Evolutionary conservation across 2,888 invertebrate species (phyloP), one percentile per base, ranked within the genome.

Genomic region (Anodontia alba): DNA sequence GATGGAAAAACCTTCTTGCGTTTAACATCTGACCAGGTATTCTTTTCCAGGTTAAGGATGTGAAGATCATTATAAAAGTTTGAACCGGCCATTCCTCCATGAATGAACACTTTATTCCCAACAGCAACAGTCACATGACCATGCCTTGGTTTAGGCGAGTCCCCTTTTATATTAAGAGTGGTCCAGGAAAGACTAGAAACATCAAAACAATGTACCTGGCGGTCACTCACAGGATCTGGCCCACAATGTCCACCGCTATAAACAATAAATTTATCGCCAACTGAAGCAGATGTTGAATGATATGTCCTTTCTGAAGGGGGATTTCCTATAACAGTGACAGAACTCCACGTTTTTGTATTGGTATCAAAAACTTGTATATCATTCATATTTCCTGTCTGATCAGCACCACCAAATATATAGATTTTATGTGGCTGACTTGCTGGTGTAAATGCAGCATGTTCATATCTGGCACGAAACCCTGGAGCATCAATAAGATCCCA

Each of bases 61-160:
- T 94, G 92, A 26, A 94, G 88, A 78, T 94, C 94, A 82, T 93
- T 92, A 77, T 93, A 94, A 82, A 94, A 93, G 8, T 91, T 91
- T 29, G 90, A 84, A 5, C 93, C 93, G 2, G 93, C 89, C 93
- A 94, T 94, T 23, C 94, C 94, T 20, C 94, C 94, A 82, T 94
- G 94, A 38, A 94, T 78, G 76, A 89, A 93, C 29, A 94, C 83
- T 73, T 90, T 90, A 80, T 89, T 90, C 26, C 91, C 91, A 36
- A 90, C 76, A 12, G 90, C 89, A 74, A 92, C 90, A 90, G 94
- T 92, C 29, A 92, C 83, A 87, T 94, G 94, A 68, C 94, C 94
- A 83, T 94, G 94, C 12, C 94, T 87, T 1, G 93, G 92, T 75
- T 93, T 93, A 7, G 94, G 94, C 0, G 93, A 86, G 69, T 92